Base-by-base conservation (phyloP, 1,140 invertebrate species). In the Papilio dardanus region DNA sequence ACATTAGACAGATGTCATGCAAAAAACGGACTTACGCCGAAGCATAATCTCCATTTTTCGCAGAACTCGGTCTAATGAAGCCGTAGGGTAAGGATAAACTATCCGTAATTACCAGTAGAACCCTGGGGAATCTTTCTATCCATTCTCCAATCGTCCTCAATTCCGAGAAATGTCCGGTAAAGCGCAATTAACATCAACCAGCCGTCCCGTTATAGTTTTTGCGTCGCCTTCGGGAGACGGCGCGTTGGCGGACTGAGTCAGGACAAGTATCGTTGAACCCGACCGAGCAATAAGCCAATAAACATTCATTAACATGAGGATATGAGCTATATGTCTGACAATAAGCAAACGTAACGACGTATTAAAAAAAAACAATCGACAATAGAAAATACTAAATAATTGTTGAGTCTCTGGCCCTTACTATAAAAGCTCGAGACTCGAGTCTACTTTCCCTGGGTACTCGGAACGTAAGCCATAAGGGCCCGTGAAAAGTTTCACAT, bases 171-270 rank as follows among this genome's bases (percentile, higher is more conserved):
- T 69, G 67, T 24, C 31, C 67, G 21, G 31, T 40, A 40, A 42
- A 4, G 35, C 16, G 33, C 35, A 69, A 69, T 69, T 69, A 69
- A 69, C 67, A 37, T 69, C 28, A 21, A 67, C 65, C 35, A 28
- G 35, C 19, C 31, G 33, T 69, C 67, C 67, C 67, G 67, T 69
- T 69, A 69, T 69, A 69, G 67, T 69, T 69, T 69, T 69, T 69
- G 67, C 67, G 33, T 35, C 31, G 19, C 31, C 30, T 68, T 68
- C 66, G 21, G 67, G 67, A 69, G 67, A 69, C 67, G 33, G 19
- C n/a, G 67, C 35, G 67, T 69, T 40, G 67, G 67, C 33, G 67
- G 19, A 40, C 10, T 69, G 67, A 69, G 31, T 69, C 67, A 69
- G 33, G 31, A 35, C 67, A 69, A 42, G 67, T 69, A 69, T 69